Percentiles rank a stretch among this genome's conserved stretches.
phyloP scores from a whole-genome alignment of 2,888 invertebrate species.

The Ceratothoa steindachneri region DNA sequence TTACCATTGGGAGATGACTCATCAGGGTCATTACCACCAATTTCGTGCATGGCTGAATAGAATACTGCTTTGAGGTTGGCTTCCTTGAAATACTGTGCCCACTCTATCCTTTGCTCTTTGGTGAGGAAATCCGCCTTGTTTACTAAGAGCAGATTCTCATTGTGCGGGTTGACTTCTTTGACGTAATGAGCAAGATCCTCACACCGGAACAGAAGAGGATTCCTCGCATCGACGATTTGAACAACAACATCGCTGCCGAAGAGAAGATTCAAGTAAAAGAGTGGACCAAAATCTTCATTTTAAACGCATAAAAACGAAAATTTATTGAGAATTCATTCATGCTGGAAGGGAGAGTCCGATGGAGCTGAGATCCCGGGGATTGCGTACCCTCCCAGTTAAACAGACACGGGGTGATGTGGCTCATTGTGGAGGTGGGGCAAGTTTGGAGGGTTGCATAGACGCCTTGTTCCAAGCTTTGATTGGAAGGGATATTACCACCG shows the following conservation, averaged over 20 bases:
- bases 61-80: slow-evolving; percentile 72
- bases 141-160: slow-evolving; percentile 76
- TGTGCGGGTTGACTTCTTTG: slow-evolving; percentile 66
- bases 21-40: slow-evolving; percentile 16
- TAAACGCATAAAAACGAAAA: too few relatives aligned
- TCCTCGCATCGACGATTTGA: slow-evolving; percentile 93
- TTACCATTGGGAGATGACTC: slow-evolving; percentile 51
- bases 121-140: slow-evolving; percentile 94
- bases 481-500: too few relatives aligned
- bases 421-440: too few relatives aligned
- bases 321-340: neutral
- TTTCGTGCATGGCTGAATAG: slow-evolving; percentile 71
- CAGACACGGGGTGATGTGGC: too few relatives aligned
- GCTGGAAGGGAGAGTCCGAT: neutral
- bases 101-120: slow-evolving; percentile 69
- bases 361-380: neutral
- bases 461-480: too few relatives aligned
- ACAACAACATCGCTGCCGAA: slow-evolving; percentile 76
- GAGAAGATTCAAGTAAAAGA: neutral
- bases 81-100: slow-evolving; percentile 79
- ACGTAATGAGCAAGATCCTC: slow-evolving; percentile 85
- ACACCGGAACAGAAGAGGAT: slow-evolving; percentile 88
- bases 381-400: neutral
- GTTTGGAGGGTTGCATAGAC: too few relatives aligned
- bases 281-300: too few relatives aligned